Evolutionary conservation across 2,888 invertebrate species (phyloP).

Genomic region (Cosmia pyralina): DNA sequence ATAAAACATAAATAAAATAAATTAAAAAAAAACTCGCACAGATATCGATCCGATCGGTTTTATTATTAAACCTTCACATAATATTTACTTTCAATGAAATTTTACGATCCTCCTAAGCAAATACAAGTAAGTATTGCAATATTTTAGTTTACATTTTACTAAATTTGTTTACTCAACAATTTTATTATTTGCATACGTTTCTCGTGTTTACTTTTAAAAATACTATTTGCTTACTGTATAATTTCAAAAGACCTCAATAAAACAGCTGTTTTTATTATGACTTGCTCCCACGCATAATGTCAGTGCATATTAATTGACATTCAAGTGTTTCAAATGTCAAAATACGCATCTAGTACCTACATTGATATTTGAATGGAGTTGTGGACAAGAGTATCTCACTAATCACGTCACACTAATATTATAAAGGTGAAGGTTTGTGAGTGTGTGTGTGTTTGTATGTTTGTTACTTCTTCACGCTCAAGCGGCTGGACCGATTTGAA

Average conservation of each 20-base stretch:
- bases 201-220: constrained; percentile 3
- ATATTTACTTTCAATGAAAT: constrained; percentile 6
- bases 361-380: constrained; percentile 8
- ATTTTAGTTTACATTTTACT: constrained; percentile 3
- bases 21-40: no score
- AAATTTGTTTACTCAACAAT: constrained; percentile 21
- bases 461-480: no score
- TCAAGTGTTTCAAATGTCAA: background rate
- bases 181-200: background rate
- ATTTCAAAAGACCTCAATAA: constrained; percentile 1
- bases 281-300: background rate
- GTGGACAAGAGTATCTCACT: background rate
- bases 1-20: no score
- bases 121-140: background rate
- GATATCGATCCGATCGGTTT: background rate
- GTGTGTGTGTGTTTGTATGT: no score
- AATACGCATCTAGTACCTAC: background rate
- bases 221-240: background rate
- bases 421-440: no score
- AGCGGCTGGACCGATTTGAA: no score
- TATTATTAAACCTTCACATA: background rate
- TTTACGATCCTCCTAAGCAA: background rate
- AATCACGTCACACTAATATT: no score
- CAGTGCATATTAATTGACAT: constrained; percentile 1
- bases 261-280: constrained; percentile 18